Evolutionary conservation across 2,797 vertebrate genomes (phyloP).

Genomic region (Phoxinus dragarum): DNA sequence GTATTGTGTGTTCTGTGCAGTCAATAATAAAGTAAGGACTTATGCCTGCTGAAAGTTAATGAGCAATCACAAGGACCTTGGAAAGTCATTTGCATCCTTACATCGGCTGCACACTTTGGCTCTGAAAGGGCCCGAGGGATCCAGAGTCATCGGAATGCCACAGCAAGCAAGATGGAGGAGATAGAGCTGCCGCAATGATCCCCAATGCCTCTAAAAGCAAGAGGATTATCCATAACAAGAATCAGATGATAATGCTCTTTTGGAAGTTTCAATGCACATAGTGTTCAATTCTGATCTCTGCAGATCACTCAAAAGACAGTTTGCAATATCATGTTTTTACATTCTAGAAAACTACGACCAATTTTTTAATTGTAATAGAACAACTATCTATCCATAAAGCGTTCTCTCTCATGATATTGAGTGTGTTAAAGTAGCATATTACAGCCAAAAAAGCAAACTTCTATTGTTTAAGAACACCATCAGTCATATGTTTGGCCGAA

Average conservation of each 20-base stretch:
- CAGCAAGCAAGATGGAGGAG: constrained; percentile 47
- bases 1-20: constrained; percentile 99
- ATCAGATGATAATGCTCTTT: constrained; percentile 43
- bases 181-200: constrained; percentile 36
- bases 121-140: constrained; percentile 79
- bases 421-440: constrained; percentile 5
- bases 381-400: background rate
- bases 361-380: constrained; percentile 41
- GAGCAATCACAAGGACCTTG: constrained; percentile 95
- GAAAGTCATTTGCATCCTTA: constrained; percentile 94
- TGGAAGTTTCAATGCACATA: constrained; percentile 1
- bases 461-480: constrained; percentile 45
- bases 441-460: constrained; percentile 23
- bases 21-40: constrained; percentile 99
- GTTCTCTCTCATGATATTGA: background rate
- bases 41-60: constrained; percentile 97
- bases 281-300: constrained; percentile 31
- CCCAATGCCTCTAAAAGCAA: constrained; percentile 25
- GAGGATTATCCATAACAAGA: constrained; percentile 46
- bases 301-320: background rate
- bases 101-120: constrained; percentile 82
- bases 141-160: constrained; percentile 62
- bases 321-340: background rate
- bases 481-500: constrained; percentile 37
- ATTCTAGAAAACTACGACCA: constrained; percentile 8